Percentiles rank a stretch among this genome's conserved stretches.
phyloP scores from a whole-genome alignment of 2,797 vertebrate genomes.

The Pseudochromis fuscus region DNA sequence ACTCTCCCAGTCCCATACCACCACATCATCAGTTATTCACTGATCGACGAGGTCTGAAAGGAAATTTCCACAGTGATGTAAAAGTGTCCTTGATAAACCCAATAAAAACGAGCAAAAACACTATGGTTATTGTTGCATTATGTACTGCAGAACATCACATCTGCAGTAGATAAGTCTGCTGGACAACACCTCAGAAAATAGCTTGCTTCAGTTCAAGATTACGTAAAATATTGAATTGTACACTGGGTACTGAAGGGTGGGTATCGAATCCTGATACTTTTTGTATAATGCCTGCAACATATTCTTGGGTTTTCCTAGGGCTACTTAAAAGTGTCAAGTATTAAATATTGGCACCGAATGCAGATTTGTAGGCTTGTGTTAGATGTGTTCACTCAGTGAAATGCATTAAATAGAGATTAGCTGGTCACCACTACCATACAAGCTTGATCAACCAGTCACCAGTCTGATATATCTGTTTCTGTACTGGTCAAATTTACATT shows the following conservation, averaged over 20 bases:
- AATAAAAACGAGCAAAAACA: not conserved
- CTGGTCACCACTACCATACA: too few species aligned
- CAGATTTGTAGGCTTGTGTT: not conserved
- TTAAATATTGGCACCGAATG: too few species aligned
- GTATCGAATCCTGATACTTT: too few species aligned
- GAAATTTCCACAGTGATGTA: not conserved
- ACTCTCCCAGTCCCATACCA: slow-evolving; percentile 23
- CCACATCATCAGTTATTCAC: slow-evolving; percentile 14
- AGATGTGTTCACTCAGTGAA: too few species aligned
- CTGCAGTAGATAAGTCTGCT: not conserved
- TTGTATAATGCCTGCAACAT: too few species aligned
- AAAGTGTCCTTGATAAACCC: not conserved
- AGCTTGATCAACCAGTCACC: too few species aligned
- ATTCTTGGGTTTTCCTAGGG: too few species aligned
- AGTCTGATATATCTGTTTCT: too few species aligned
- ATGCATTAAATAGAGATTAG: too few species aligned
- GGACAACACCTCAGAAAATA: not conserved
- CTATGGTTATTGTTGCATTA: not conserved
- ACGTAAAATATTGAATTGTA: not conserved
- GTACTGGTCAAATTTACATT: too few species aligned
- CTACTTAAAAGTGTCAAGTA: too few species aligned
- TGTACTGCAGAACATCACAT: not conserved
- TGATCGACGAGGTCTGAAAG: not conserved
- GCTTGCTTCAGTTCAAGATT: not conserved
- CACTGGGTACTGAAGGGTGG: not conserved